phyloP scores from a whole-genome alignment of 2,113 vertebrate species.

The Istiophorus platypterus region DNA sequence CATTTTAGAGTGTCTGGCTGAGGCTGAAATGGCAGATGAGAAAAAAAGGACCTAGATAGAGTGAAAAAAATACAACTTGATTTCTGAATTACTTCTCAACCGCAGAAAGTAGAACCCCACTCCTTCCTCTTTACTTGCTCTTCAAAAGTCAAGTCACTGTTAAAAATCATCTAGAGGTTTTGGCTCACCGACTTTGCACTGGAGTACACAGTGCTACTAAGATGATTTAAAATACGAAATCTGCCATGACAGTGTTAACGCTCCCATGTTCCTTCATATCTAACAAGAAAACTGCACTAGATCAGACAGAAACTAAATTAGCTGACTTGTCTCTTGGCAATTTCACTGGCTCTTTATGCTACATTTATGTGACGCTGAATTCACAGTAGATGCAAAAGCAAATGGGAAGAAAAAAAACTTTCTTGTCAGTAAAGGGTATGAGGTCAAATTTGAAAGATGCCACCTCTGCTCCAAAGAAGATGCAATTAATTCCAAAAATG shows the following conservation, averaged over 20 bases:
- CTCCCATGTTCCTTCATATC: conserved; percentile 21
- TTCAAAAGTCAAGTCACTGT: conserved; percentile 65
- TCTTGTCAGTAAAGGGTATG: neutral
- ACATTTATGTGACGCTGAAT: conserved; percentile 22
- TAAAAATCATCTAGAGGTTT: conserved; percentile 53
- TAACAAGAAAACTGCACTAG: conserved; percentile 21
- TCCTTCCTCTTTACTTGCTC: conserved; percentile 54
- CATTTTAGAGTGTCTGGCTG: conserved; percentile 20
- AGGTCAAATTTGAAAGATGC: neutral
- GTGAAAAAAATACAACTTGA: conserved; percentile 9
- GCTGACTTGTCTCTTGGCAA: conserved; percentile 45
- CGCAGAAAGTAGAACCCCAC: conserved; percentile 34
- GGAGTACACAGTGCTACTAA: conserved; percentile 22
- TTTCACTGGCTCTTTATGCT: conserved; percentile 2
- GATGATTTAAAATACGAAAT: conserved; percentile 61
- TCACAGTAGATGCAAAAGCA: conserved; percentile 1
- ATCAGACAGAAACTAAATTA: conserved; percentile 32
- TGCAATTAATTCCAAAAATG: neutral
- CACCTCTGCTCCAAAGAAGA: neutral
- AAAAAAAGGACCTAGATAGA: conserved; percentile 3
- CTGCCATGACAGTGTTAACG: conserved; percentile 45
- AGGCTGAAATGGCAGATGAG: conserved; percentile 18
- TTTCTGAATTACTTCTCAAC: conserved; percentile 48
- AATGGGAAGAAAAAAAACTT: neutral
- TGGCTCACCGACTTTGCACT: conserved; percentile 41